These are phyloP conservation scores for Hippotragus niger DNA, from an alignment of 2,113 vertebrate genomes.

Conservation along the genomic window DNA sequence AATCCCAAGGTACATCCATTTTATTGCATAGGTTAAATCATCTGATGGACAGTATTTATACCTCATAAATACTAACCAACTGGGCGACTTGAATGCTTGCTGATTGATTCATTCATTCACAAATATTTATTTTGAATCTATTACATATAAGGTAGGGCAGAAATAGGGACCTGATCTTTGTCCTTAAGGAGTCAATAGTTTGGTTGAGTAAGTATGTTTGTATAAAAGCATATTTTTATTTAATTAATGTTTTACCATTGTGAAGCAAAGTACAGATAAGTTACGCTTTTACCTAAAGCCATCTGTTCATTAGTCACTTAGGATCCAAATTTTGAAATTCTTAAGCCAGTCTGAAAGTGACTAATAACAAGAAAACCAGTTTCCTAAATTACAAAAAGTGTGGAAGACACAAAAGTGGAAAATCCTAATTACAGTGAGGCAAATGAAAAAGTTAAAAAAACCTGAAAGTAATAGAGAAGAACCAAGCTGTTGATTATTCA, in stretches of 20 bases:
- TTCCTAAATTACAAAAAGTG: not conserved
- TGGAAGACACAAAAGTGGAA: not conserved
- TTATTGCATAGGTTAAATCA: not conserved
- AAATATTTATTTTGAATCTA: conserved; percentile 16
- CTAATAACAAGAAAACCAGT: not conserved
- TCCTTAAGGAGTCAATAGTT: not conserved
- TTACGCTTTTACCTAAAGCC: not conserved
- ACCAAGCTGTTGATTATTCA: not conserved
- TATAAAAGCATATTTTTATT: not conserved
- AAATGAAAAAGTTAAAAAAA: conserved; percentile 12
- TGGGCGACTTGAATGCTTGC: not conserved
- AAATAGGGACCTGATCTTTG: not conserved
- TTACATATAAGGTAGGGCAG: not conserved
- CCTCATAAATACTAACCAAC: not conserved
- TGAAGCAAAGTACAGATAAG: not conserved
- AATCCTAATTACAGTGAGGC: not conserved
- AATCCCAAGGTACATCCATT: not conserved
- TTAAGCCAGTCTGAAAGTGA: conserved; percentile 1
- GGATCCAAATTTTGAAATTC: conserved; percentile 13
- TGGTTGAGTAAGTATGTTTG: not conserved
- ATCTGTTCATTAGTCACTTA: not conserved
- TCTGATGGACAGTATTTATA: not conserved
- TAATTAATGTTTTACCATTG: not conserved
- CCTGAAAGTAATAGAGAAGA: conserved; percentile 5
- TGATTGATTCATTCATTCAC: not conserved